Base-by-base conservation (phyloP, 92 coral and sea anemone genomes). In the Desmophyllum pertusum region DNA sequence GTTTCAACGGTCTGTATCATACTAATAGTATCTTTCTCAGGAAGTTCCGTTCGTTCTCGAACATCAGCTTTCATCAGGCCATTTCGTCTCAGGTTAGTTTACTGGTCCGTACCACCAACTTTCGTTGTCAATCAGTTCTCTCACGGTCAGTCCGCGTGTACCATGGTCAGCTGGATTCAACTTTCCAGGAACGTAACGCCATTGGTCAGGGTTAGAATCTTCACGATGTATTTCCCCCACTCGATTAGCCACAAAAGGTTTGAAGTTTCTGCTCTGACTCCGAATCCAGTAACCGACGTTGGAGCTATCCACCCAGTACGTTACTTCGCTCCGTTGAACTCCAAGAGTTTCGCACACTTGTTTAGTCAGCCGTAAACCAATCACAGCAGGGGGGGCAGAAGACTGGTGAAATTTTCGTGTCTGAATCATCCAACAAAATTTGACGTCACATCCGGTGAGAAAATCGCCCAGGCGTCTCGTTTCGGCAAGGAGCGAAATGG, bases 281-380 rank as follows among this genome's bases (percentile, higher is more conserved):
- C 94, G 4, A 1, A 91, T 67, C 95, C 90, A 88, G 25, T 27
- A 71, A 18, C 75, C 35, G 3, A 91, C 90, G 31, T 81, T 85
- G 88, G 76, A 45, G 46, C 90, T 88, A 71, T 91, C 94, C 4
- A 75, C 78, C 92, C 90, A 80, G 81, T 75, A 87, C 14, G 86
- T 55, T 2, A 6, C 69, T n/a, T 74, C n/a, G n/a, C n/a, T n/a
- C n/a, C n/a, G n/a, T n/a, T n/a, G n/a, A 84, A 38, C 69, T 59
- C 66, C 46, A 85, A 35, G 15, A n/a, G 83, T 33, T 14, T 76
- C 4, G 13, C 66, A 29, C 23, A 76, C 31, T 33, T 76, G 88
- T 77, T 63, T 84, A 0, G 88, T 59, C 46, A 48, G 43, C 36
- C 64, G 67, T 53, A 38, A 36, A 36, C 87, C 70, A 83, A 85